Conservation (phyloP, 2,888 invertebrate species). For the Caenorhabditis parvicauda region DNA sequence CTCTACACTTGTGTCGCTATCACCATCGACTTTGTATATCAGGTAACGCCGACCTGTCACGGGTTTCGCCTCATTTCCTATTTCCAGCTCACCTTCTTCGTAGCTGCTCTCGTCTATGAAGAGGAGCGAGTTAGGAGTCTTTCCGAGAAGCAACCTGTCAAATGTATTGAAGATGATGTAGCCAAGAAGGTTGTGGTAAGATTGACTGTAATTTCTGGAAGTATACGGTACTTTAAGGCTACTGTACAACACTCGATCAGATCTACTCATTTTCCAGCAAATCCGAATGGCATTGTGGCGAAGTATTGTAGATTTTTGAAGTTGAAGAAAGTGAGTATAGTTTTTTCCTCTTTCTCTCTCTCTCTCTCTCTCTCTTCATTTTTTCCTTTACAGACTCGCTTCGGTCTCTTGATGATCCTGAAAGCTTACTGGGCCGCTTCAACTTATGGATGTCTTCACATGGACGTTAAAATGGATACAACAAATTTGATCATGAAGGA, state of each 20-base stretch:
- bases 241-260: constrained; percentile 17
- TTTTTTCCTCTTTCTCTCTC: no score
- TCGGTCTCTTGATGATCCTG: constrained; percentile 25
- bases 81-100: constrained; percentile 48
- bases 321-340: constrained; percentile 19
- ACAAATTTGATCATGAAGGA: constrained; percentile 46
- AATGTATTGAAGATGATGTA: neutral
- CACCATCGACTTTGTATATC: constrained; percentile 46
- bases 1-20: constrained; percentile 46
- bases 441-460: constrained; percentile 33
- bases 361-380: no score
- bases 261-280: constrained; percentile 21
- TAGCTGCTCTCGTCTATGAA: constrained; percentile 43
- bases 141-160: constrained; percentile 3
- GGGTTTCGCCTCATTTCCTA: no score
- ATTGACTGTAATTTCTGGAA: neutral
- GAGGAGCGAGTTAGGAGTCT: constrained; percentile 26
- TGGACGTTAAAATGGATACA: constrained; percentile 51
- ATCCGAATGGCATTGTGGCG: constrained; percentile 41
- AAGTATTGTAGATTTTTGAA: constrained; percentile 39
- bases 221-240: no score
- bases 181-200: constrained; percentile 1
- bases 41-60: no score
- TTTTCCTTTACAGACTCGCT: constrained; percentile 30
- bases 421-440: constrained; percentile 39